Evolutionary conservation across 2,888 invertebrate genomes (phyloP), one percentile per base, ranked within the genome.

Genomic region (Leptarthrus brevirostris): DNA sequence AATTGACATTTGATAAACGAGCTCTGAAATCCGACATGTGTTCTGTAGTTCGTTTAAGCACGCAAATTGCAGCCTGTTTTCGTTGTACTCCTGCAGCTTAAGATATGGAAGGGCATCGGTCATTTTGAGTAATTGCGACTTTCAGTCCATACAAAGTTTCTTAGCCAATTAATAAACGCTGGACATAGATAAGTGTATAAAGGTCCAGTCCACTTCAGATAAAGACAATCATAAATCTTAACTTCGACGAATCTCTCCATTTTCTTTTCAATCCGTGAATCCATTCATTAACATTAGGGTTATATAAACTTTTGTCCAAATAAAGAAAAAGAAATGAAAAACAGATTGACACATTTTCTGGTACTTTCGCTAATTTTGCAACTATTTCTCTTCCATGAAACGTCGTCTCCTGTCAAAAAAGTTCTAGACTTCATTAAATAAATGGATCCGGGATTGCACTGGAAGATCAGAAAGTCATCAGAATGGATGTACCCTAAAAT

Each of bases 371-470:
- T 61, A 61, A 61, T 61, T 61, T 61, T 12, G 16, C 36, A 36
- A 36, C 36, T 61, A 18, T 61, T 61, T 61, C 22, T 34, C 20
- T 12, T 40, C 20, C 20, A 20, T 18, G 36, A 12, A 4, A 6
- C 44, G 14, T 12, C 16, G 3, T 20, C 34, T 12, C 2, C 20
- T 30, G 30, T 30, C 30, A 30, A 30, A 30, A 30, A n/a, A n/a
- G n/a, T n/a, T n/a, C n/a, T n/a, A 47, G 64, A 66, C 64, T 66
- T 66, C 64, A 66, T 66, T 66, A 66, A 66, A 66, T 47, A 66
- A 66, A 47, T 66, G 44, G 64, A 36, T 18, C 36, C 24, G 24
- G 24, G 47, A 47, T 47, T 18, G 64, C 64, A 47, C 24, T 18
- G 26, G 47, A 47, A 66, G 64, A 66, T 66, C 64, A 66, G 24